Base-by-base conservation (phyloP, 2,797 vertebrate species). In the Varecia variegata region DNA sequence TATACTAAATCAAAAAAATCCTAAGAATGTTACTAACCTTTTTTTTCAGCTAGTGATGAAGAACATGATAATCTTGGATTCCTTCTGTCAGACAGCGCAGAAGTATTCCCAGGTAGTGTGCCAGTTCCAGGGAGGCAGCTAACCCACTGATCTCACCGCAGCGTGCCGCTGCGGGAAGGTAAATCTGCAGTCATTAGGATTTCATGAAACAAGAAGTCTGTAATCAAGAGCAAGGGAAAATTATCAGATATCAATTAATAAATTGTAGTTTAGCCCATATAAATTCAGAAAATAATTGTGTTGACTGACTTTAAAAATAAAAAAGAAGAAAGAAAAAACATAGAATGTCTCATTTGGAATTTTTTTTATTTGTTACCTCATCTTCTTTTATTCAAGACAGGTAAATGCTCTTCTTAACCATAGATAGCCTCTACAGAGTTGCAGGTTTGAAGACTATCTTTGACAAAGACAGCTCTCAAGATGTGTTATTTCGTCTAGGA, bases 401-500 rank as follows among this genome's bases (percentile, higher is more conserved):
- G 71, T 52, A 52, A 71, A 32, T 40, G 10, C 88, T 95, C 83
- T 60, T 94, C 25, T 35, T 67, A 60, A 68, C 93, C 67, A 50
- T 8, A 92, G 9, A 56, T 15, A 52, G 6, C 18, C 54, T 95
- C 62, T 45, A 32, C 32, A n/a, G 71, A 40, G 56, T 40, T 67
- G 17, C 47, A 79, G 52, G 13, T 80, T 85, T 95, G 85, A 77
- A 90, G 56, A 45, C 40, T 71, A 11, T 80, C 73, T 97, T 73
- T 97, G 88, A 88, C 45, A 96, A 91, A 94, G 35, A 27, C 15
- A 35, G 25, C 52, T 95, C 14, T 60, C 50, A 65, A 76, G 21
- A 43, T 88, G 67, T 83, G 68, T 87, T 93, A 84, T 81, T 95
- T 43, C 7, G 12, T 76, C 50, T 76, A 82, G 60, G 90, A 97